Percentiles rank a stretch among this genome's conserved stretches.
Evolutionary conservation across 1,140 invertebrate species (phyloP).

Genomic region (Arctopsyche grandis): DNA sequence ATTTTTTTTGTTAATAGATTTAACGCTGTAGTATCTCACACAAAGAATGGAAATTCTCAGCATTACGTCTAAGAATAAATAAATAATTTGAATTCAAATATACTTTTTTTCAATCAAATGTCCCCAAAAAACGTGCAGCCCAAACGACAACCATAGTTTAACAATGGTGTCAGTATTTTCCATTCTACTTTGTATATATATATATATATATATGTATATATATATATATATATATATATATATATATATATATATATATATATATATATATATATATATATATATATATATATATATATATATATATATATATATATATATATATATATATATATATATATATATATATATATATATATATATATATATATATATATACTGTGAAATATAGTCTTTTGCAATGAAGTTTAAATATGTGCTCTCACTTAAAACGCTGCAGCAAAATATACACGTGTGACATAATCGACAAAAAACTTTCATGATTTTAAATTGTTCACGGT

Average conservation of each 20-base stretch:
- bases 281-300: too few relatives aligned
- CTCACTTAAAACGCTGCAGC: neutral
- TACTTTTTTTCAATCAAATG: neutral
- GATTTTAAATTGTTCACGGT: conserved; percentile 29
- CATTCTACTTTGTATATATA: neutral
- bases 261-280: too few relatives aligned
- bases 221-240: too few relatives aligned
- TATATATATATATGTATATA: too few relatives aligned
- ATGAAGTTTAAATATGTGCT: conserved; percentile 3
- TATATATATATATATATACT: neutral
- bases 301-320: too few relatives aligned
- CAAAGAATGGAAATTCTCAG: neutral
- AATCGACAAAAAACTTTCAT: conserved; percentile 23
- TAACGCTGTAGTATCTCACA: conserved; percentile 1
- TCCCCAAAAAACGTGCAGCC: neutral
- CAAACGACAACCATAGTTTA: neutral
- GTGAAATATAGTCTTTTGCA: neutral
- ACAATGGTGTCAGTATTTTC: neutral
- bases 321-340: too few relatives aligned
- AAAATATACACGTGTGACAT: neutral
- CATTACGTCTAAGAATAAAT: neutral
- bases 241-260: too few relatives aligned
- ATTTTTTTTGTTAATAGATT: conserved; percentile 5
- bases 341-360: too few relatives aligned
- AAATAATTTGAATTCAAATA: neutral